Conservation (phyloP, 2,113 vertebrate genomes). For the Oncorhynchus clarkii region DNA sequence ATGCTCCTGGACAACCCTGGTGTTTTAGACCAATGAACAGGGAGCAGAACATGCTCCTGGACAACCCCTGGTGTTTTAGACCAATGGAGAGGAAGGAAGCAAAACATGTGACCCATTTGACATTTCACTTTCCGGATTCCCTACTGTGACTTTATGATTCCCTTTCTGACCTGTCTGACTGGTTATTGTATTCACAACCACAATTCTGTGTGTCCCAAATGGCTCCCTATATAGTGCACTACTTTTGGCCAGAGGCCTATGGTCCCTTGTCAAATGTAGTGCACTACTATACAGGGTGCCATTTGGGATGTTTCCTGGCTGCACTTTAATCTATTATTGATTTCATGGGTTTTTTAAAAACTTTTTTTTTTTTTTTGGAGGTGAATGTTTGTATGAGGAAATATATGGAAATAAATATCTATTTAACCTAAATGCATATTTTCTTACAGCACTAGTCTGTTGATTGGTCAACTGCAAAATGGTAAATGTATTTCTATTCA, state of each 20-base stretch:
- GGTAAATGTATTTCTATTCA: too few species aligned
- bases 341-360: slow-evolving; percentile 44
- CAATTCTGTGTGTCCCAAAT: slow-evolving; percentile 8
- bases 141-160: slow-evolving; percentile 28
- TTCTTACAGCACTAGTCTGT: background rate
- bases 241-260: too few species aligned
- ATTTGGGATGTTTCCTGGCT: too few species aligned
- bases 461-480: background rate
- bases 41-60: slow-evolving; percentile 8
- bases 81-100: background rate
- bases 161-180: slow-evolving; percentile 16
- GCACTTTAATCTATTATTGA: slow-evolving; percentile 55
- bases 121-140: slow-evolving; percentile 27
- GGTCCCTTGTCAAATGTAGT: too few species aligned
- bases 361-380: slow-evolving; percentile 42
- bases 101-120: background rate
- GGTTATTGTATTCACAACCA: slow-evolving; percentile 16
- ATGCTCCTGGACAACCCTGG: slow-evolving; percentile 4
- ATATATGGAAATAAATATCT: slow-evolving; percentile 58
- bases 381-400: slow-evolving; percentile 64
- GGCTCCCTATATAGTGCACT: too few species aligned
- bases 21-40: slow-evolving; percentile 30
- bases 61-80: slow-evolving; percentile 17
- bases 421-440: slow-evolving; percentile 53
- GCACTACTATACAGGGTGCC: too few species aligned